A percentile compares a stretch with the other conserved stretches of the same genome.
Conservation (phyloP, 2,113 vertebrate species). For the Semnopithecus entellus region DNA sequence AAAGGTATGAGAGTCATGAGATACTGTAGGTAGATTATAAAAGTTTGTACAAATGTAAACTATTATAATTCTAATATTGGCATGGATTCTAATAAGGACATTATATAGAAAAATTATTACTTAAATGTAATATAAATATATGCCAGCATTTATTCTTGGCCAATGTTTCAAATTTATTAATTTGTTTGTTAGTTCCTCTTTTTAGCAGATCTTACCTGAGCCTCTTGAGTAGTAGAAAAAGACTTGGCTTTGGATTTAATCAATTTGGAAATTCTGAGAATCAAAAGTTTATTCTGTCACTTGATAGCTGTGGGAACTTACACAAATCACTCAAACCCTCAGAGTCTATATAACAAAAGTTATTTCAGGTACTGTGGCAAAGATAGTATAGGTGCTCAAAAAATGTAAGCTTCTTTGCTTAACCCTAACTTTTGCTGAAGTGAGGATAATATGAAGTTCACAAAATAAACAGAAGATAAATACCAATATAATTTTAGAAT, state of each 20-base stretch:
- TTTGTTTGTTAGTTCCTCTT: background rate
- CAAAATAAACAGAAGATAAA: background rate
- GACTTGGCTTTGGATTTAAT: background rate
- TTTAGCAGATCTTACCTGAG: background rate
- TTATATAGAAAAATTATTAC: background rate
- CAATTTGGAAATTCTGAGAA: background rate
- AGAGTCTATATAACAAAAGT: background rate
- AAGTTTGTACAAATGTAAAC: background rate
- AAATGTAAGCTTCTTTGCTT: background rate
- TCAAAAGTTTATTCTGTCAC: background rate
- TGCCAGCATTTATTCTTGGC: background rate
- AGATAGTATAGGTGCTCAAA: background rate
- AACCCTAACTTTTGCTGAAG: background rate
- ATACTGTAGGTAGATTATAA: background rate
- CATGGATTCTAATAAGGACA: background rate
- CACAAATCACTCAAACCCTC: background rate
- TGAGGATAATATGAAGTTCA: background rate
- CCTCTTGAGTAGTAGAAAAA: background rate
- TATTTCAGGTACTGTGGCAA: background rate
- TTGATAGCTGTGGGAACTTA: background rate
- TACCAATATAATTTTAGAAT: background rate
- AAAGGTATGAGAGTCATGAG: background rate
- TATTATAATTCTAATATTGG: slow-evolving; percentile 4
- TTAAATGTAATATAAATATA: background rate
- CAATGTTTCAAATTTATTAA: background rate